These are phyloP conservation scores for Nesoenas mayeri DNA, from an alignment of 2,113 vertebrate genomes.

Conservation along the genomic window DNA sequence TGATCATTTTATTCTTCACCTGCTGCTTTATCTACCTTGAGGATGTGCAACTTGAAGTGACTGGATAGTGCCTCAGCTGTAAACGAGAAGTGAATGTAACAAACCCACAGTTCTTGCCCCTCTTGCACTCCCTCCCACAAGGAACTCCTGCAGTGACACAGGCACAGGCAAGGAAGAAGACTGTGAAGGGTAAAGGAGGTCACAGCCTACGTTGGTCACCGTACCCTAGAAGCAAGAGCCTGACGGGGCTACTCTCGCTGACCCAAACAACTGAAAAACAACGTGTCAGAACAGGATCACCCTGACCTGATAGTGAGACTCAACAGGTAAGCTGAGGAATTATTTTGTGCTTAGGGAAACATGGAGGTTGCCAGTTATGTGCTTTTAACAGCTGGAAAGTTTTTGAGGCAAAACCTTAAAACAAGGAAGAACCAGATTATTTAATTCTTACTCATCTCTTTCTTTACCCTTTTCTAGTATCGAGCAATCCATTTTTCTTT, in stretches of 20 bases:
- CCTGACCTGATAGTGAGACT: background rate
- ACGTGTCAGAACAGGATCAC: background rate
- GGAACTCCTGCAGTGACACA: background rate
- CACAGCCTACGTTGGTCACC: accelerated
- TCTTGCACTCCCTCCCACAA: background rate
- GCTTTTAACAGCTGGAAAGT: background rate
- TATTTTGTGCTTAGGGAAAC: background rate
- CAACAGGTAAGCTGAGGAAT: slow-evolving; percentile 39
- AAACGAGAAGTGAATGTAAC: background rate
- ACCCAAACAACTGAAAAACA: background rate
- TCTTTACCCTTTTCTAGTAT: background rate
- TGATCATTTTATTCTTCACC: background rate
- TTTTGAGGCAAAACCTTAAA: background rate
- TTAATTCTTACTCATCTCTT: background rate
- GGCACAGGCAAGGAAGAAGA: background rate
- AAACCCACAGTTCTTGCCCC: background rate
- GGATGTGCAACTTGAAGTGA: background rate
- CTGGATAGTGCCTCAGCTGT: background rate
- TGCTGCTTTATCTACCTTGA: background rate
- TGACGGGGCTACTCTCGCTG: accelerated
- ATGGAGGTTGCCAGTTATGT: background rate
- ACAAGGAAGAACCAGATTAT: background rate
- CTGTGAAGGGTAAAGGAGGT: background rate
- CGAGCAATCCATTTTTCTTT: background rate
- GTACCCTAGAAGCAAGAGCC: background rate